phyloP scores from a whole-genome alignment of 2,888 invertebrate species.

The Chaetogeoica ovagalla region DNA sequence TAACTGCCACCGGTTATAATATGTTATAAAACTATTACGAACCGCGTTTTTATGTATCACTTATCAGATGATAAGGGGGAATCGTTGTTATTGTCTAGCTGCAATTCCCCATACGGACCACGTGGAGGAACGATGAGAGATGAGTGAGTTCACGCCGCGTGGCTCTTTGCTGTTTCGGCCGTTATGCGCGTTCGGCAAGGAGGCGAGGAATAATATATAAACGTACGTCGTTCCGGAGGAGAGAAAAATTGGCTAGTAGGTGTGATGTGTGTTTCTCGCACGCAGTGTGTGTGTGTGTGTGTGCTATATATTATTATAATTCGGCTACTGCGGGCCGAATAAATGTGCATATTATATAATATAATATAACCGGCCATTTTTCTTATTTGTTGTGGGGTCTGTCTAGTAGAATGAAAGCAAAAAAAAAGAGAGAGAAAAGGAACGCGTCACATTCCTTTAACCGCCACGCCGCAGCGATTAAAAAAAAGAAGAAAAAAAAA shows the following conservation, averaged over 20 bases:
- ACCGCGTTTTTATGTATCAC: too few species aligned
- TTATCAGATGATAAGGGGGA: too few species aligned
- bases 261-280: not conserved
- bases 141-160: not conserved
- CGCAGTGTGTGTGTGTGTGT: too few species aligned
- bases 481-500: too few species aligned
- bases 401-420: not conserved
- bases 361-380: not conserved
- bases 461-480: too few species aligned
- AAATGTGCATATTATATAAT: not conserved
- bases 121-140: not conserved
- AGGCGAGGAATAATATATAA: not conserved
- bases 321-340: not conserved
- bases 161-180: not conserved
- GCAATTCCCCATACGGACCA: too few species aligned
- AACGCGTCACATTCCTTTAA: not conserved
- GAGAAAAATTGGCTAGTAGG: slow-evolving; percentile 3
- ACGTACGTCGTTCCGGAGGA: not conserved
- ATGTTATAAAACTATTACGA: too few species aligned
- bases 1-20: too few species aligned
- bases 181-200: not conserved
- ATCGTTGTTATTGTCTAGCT: too few species aligned
- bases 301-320: not conserved
- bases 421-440: too few species aligned
- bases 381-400: not conserved